Evolutionary conservation across 2,797 vertebrate genomes (phyloP).

Genomic region (Microctenopoma steveboyesi): DNA sequence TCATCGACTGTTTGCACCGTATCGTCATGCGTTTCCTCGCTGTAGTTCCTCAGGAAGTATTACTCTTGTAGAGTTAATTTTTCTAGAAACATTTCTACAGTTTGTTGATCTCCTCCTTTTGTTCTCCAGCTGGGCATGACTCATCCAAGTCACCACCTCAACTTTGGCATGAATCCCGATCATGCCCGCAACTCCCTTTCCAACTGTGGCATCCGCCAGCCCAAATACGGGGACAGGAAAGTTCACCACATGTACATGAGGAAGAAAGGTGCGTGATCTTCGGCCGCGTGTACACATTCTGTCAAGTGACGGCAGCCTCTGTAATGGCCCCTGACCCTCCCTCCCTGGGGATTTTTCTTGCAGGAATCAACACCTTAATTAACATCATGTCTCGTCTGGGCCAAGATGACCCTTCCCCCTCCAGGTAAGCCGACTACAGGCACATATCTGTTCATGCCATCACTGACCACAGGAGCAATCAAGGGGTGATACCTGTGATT

Average conservation of each 20-base stretch:
- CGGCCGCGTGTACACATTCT: background rate
- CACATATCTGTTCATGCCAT: constrained; percentile 60
- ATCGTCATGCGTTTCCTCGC: too few species aligned
- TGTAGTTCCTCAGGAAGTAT: too few species aligned
- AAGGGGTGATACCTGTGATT: constrained; percentile 65
- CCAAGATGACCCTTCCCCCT: constrained; percentile 97
- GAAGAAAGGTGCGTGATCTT: constrained; percentile 88
- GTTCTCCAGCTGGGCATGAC: constrained; percentile 93
- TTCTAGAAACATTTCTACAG: background rate
- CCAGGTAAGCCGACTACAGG: constrained; percentile 85
- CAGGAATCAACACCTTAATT: constrained; percentile 98
- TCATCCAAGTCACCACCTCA: constrained; percentile 98
- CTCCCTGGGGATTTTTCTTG: background rate
- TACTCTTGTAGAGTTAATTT: too few species aligned
- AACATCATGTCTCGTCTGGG: constrained; percentile 99
- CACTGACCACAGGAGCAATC: constrained; percentile 71
- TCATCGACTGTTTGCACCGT: too few species aligned
- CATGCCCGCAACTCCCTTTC: constrained; percentile 97
- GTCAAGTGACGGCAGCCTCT: background rate
- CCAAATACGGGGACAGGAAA: constrained; percentile 97
- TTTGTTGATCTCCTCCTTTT: background rate
- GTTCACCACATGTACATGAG: constrained; percentile 99
- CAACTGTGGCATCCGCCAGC: constrained; percentile 97
- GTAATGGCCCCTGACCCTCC: background rate
- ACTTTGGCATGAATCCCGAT: constrained; percentile 99